Percentiles rank a stretch among this genome's conserved stretches.
Conservation (phyloP, 2,113 vertebrate genomes). For the Haemorhous mexicanus region DNA sequence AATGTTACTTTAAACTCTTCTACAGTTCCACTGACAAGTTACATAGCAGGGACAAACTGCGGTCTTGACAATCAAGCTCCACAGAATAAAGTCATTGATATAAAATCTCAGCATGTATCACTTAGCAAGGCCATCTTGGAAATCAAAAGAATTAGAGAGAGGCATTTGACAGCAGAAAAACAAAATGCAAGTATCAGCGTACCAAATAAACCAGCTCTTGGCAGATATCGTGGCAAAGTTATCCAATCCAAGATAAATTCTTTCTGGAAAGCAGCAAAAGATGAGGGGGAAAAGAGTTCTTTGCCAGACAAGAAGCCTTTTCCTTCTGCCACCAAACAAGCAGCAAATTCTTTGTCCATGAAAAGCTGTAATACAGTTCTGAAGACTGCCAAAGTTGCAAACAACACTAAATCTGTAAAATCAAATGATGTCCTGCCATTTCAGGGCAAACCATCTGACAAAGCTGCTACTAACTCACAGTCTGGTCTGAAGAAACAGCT, state of each 20-base stretch:
- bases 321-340: background rate
- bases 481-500: background rate
- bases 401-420: constrained; percentile 23
- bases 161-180: constrained; percentile 63
- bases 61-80: background rate
- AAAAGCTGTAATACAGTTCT: background rate
- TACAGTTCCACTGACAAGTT: constrained; percentile 7
- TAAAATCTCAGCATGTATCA: constrained; percentile 40
- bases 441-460: constrained; percentile 62
- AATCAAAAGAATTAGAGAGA: constrained; percentile 66
- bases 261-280: constrained; percentile 78
- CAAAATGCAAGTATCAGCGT: background rate
- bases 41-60: background rate
- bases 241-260: constrained; percentile 89
- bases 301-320: constrained; percentile 3
- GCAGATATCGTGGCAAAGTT: constrained; percentile 85
- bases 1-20: background rate
- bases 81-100: constrained; percentile 14
- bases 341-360: background rate
- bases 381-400: constrained; percentile 8
- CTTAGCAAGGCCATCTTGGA: constrained; percentile 72
- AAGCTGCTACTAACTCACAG: background rate
- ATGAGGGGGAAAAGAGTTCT: background rate
- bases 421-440: background rate
- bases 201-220: constrained; percentile 76